These are phyloP conservation scores for Galagoides demidoff DNA, from an alignment of 2,797 vertebrate species.

Conservation along the genomic window DNA sequence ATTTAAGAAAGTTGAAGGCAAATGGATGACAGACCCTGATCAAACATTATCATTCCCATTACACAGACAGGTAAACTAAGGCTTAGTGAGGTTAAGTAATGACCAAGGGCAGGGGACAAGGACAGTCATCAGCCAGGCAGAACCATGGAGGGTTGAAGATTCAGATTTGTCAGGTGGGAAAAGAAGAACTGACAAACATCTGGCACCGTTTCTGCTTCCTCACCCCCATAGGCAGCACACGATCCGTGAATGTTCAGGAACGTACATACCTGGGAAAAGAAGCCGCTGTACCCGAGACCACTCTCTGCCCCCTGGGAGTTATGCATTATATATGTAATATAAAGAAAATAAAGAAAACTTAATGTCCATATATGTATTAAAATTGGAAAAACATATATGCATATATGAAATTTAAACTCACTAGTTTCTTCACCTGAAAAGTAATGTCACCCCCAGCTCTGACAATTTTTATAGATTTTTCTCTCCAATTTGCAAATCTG, in stretches of 20 bases:
- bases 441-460: slow-evolving; percentile 50
- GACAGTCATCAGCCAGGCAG: neutral
- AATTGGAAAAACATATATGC: neutral
- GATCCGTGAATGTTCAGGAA: neutral
- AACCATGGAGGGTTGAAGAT: neutral
- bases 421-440: neutral
- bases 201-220: neutral
- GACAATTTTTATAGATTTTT: slow-evolving; percentile 58
- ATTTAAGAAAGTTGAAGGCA: neutral
- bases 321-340: neutral
- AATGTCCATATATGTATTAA: neutral
- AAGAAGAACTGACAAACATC: neutral
- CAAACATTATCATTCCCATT: no score
- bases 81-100: neutral
- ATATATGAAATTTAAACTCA: slow-evolving; percentile 22
- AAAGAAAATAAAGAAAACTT: neutral
- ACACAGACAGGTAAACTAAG: no score
- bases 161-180: neutral
- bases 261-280: neutral
- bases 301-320: neutral
- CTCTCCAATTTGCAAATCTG: slow-evolving; percentile 63
- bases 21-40: neutral
- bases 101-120: neutral
- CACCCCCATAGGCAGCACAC: neutral
- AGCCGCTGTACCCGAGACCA: neutral